Percentiles rank a stretch among this genome's conserved stretches.
phyloP scores from a whole-genome alignment of 2,113 vertebrate genomes.

The Reinhardtius hippoglossoides region DNA sequence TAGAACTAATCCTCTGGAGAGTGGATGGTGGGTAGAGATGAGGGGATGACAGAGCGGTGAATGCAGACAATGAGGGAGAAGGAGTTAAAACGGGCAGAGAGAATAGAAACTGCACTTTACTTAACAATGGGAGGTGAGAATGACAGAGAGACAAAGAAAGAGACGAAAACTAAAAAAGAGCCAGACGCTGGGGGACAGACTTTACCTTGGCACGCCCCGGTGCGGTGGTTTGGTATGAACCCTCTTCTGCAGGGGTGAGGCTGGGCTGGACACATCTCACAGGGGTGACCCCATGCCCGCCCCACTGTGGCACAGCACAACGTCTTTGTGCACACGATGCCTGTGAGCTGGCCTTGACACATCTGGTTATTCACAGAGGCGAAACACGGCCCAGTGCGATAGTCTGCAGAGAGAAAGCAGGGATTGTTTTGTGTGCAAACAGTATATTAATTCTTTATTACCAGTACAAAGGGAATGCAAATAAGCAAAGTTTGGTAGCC shows the following conservation, averaged over 20 bases:
- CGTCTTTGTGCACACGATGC: constrained; percentile 98
- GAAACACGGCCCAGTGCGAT: constrained; percentile 97
- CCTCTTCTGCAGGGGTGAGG: constrained; percentile 96
- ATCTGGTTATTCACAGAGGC: constrained; percentile 97
- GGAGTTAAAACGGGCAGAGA: constrained; percentile 43
- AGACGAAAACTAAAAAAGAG: constrained; percentile 47
- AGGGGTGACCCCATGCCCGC: constrained; percentile 97
- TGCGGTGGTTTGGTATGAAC: constrained; percentile 97
- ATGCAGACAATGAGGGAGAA: constrained; percentile 39
- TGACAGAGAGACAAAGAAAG: constrained; percentile 21
- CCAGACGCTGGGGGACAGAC: constrained; percentile 47
- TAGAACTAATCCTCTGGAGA: constrained; percentile 79
- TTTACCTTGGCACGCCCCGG: constrained; percentile 97
- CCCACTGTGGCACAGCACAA: constrained; percentile 98
- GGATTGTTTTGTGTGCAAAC: constrained; percentile 8
- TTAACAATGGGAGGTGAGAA: constrained; percentile 1
- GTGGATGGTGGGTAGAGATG: constrained; percentile 50
- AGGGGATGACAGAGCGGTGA: constrained; percentile 46
- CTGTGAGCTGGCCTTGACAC: constrained; percentile 98
- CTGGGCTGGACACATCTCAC: constrained; percentile 98
- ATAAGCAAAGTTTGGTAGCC: background rate
- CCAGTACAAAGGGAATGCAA: background rate
- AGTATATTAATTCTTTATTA: background rate
- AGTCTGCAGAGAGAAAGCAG: constrained; percentile 84
- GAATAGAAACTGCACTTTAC: constrained; percentile 25